Base-by-base conservation (phyloP, 92 coral and sea anemone genomes). In the Parazoanthus swiftii region DNA sequence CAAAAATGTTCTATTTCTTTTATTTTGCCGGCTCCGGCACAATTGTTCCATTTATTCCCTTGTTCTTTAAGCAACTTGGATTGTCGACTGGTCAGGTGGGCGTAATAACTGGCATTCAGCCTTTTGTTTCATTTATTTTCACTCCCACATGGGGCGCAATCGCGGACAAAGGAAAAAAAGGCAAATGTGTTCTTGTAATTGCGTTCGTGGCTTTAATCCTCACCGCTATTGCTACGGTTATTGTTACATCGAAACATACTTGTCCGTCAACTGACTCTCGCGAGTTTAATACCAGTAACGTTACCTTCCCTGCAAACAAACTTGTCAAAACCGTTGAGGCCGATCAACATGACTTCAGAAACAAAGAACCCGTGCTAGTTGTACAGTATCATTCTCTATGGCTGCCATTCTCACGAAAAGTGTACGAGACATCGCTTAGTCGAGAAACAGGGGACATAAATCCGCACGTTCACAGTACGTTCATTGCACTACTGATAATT, bases 121-220 rank as follows among this genome's bases (percentile, higher is more conserved):
- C 93, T 5, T 91, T 91, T 82, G 70, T 91, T 46, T 91, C 93
- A 8, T 91, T 91, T 67, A 29, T 88, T 87, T 91, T 82, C 76
- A 91, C 85, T 66, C 93, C 93, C 13, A 43, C 80, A 44, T 91
- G 93, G 93, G 91, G 93, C 26, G 93, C 91, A 15, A 36, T 91
- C 73, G 90, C 93, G 48, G 93, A 91, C 79, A 88, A 50, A 58
- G 74, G 42, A 66, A 81, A 71, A 35, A 91, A 37, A 72, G 90
- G 93, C 50, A 91, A 72, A 82, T 13, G 51, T 42, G 58, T 91
- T 48, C 89, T 91, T 71, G 76, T 42, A 3, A 68, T 91, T 46
- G 82, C 93, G 63, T 91, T 91, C 81, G 37, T 71, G 25, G 91
- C 91, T 42, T 21, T 77, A 36, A 70, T 77, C 54, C 90, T 86